A percentile compares a stretch with the other conserved stretches of the same genome.
Evolutionary conservation across 1,140 invertebrate genomes (phyloP).

Genomic region (Chironomus tepperi): DNA sequence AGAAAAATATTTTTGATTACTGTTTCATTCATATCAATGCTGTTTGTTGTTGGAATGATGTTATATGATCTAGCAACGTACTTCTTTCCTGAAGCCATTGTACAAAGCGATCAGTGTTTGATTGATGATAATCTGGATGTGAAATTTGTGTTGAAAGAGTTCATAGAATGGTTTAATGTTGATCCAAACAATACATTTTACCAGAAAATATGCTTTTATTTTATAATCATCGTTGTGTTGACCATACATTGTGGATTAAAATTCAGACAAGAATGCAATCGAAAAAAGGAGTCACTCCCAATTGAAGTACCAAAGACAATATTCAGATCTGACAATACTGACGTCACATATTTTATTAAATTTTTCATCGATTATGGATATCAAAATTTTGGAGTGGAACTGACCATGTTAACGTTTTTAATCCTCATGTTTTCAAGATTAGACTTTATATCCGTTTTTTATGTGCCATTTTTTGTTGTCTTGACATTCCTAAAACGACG

Average conservation of each 20-base stretch:
- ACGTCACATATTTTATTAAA: slow-evolving; percentile 61
- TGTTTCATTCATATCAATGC: neutral
- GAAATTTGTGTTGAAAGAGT: neutral
- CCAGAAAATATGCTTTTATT: too few relatives aligned
- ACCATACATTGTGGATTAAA: too few relatives aligned
- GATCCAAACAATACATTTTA: neutral
- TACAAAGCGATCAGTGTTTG: neutral
- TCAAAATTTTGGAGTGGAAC: slow-evolving; percentile 86
- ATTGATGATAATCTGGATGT: neutral
- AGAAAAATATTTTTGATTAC: neutral
- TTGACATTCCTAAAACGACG: slow-evolving; percentile 59
- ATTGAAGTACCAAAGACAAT: too few relatives aligned
- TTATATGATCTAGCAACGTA: neutral
- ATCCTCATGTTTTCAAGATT: slow-evolving; percentile 73
- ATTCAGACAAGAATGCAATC: too few relatives aligned
- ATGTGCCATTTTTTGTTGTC: slow-evolving; percentile 68
- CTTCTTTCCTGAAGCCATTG: neutral
- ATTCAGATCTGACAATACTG: slow-evolving; percentile 63
- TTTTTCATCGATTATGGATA: slow-evolving; percentile 84
- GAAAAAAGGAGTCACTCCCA: too few relatives aligned
- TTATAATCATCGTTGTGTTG: too few relatives aligned
- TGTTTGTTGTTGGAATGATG: neutral
- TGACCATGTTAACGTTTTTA: slow-evolving; percentile 73
- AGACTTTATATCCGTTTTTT: slow-evolving; percentile 78
- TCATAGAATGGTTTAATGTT: neutral